Base-by-base conservation (phyloP, 2,113 vertebrate genomes). In the Falcunculus frontatus region DNA sequence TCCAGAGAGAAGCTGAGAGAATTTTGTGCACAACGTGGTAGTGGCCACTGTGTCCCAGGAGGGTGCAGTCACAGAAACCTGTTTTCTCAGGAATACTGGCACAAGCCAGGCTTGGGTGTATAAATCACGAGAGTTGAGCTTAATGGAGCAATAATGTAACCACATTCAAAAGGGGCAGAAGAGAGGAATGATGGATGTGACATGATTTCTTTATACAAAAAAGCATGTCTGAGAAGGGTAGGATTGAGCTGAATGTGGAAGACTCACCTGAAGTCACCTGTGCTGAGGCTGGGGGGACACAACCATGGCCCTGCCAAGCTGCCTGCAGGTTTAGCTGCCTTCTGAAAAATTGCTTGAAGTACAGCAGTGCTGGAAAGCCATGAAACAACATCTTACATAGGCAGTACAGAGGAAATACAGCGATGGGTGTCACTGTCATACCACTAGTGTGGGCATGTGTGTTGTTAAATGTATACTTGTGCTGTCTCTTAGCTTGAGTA, bases 121-220 rank as follows among this genome's bases (percentile, higher is more conserved):
- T 69, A 80, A 94, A 96, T 95, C 56, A 81, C 55, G 17, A 21
- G 41, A 80, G 76, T 20, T 91, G 78, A 90, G 87, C 83, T 96
- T 87, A 95, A 96, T 52, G 57, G 88, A 81, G 35, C 70, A 82
- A 46, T 95, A 89, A 83, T 87, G 79, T 78, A 94, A 35, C 44
- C 77, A 68, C 30, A 33, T 39, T 74, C 80, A 93, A 65, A 86
- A 89, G 35, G 88, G 62, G 16, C 65, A 85, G 89, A 87, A 65
- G 56, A 87, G 77, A 96, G 44, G 81, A 94, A 76, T 32, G 53
- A 81, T 60, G 39, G 32, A 2, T 3, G 7, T 39, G 35, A 41
- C 8, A 8, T 52, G 29, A 95, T 87, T 90, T 90, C 44, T 95
- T n/a, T 47, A 11, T 53, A 22, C 52, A 69, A 46, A 93, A 83